These are phyloP conservation scores for Melinopterus prodromus DNA, from an alignment of 2,888 invertebrate genomes.

Conservation along the genomic window DNA sequence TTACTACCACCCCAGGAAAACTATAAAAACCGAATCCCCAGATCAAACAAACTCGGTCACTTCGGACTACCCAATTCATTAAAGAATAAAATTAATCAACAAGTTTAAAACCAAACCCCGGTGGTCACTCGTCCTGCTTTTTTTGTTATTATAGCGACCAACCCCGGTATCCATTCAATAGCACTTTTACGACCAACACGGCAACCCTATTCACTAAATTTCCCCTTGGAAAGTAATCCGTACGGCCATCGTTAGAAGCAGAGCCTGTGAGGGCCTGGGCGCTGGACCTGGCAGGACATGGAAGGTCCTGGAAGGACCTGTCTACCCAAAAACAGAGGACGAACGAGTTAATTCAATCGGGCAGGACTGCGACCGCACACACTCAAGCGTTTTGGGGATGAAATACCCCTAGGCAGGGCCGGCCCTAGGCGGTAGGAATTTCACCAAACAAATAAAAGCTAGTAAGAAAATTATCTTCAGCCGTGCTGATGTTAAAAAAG, in stretches of 20 bases:
- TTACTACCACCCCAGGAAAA: background rate
- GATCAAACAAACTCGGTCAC: constrained; percentile 10
- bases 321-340: background rate
- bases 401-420: too few relatives aligned
- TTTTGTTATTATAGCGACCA: background rate
- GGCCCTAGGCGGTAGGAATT: too few relatives aligned
- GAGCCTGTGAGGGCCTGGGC: background rate
- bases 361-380: constrained; percentile 13
- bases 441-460: too few relatives aligned
- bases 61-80: background rate
- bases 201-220: background rate
- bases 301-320: background rate
- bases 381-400: background rate
- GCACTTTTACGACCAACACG: background rate
- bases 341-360: constrained; percentile 15
- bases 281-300: too few relatives aligned
- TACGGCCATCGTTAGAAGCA: background rate
- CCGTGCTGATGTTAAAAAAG: too few relatives aligned
- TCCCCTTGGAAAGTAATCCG: background rate
- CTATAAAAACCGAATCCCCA: background rate
- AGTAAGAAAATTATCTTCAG: too few relatives aligned
- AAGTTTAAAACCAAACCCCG: constrained; percentile 5
- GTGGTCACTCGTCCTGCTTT: background rate
- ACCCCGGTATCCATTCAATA: background rate
- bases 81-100: background rate